Base-by-base conservation (phyloP, 2,797 vertebrate genomes). In the Hydrolagus colliei region DNA sequence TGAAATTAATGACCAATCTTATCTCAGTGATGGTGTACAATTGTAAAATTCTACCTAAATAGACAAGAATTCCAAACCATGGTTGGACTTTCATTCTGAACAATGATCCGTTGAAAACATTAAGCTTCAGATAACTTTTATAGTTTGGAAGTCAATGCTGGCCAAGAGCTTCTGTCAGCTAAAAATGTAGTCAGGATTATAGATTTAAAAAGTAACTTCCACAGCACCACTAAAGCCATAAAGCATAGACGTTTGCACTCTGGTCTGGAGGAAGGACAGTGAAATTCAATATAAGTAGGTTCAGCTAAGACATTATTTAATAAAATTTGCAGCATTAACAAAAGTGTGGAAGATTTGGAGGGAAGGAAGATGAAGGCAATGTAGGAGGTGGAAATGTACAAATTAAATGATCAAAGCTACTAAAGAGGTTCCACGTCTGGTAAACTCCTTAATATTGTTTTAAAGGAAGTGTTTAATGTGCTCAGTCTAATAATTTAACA, bases 121-220 rank as follows among this genome's bases (percentile, higher is more conserved):
- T 68, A 68, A 18, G 14, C 14, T 68, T n/a, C 32, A 84, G 14
- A 67, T 82, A 68, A 41, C 65, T 84, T 68, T 68, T 41, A 8
- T 9, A 71, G 9, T 84, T 84, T 84, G 41, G 32, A 84, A 84
- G 41, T 84, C 65, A 71, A 27, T 6, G 7, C 9, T 71, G 79
- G 22, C 65, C 61, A 84, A 65, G 14, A 32, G 16, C 61, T 80
- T 80, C 32, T 14, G 22, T 67, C 59, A 32, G 11, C 12, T 82
- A 12, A 82, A 82, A 27, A 3, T 80, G 22, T 35, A 35, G 32
- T 20, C 65, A 35, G 32, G 79, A 41, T 11, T 71, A 22, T 10
- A 10, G 16, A 67, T 84, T 84, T 84, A 67, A 71, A 68, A 16
- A 84, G 79, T 84, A 67, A 20, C 27, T 84, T 84, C 14, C 32